Evolutionary conservation across 2,113 vertebrate species (phyloP), one percentile per base, ranked within the genome.

Genomic region (Pseudorhombus dupliciocellatus): DNA sequence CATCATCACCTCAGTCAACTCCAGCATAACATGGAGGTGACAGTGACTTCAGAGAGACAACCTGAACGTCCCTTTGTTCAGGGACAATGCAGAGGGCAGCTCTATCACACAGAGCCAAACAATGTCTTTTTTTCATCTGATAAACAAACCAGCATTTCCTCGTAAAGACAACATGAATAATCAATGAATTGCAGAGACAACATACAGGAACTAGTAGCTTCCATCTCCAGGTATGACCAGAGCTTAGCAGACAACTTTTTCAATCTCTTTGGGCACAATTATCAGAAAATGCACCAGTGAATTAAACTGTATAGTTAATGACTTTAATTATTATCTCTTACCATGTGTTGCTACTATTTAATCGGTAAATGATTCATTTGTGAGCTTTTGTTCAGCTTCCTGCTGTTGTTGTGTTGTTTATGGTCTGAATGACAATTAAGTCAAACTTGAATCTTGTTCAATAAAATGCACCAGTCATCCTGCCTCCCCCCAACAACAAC

Each of bases 181-280:
- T 93, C 88, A 80, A 94, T 92, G 89, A 91, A 83, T 81, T 91
- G 89, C 90, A 91, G 92, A 87, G 87, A 81, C 84, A 86, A 60
- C 77, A 82, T 89, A 90, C 83, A 83, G 69, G 80, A 82, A 78
- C 64, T 60, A 75, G 60, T 51, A 67, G 69, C 61, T 79, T n/a
- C 46, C 20, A 50, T 50, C 46, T 2, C 8, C 30, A 64, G 56
- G 57, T 63, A 65, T 5, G 10, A 44, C 20, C 74, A 54, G 50
- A 58, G n/a, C 67, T 70, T 53, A 50, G 24, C 30, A 57, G 54
- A 22, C 16, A 60, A 48, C 67, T 69, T 18, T 10, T 24, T 53
- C 21, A 22, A 11, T 24, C 15, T 53, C 21, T 53, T 2, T 53
- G 20, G 46, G 20, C 42, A 50, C 18, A 50, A 50, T 7, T 50